Base-by-base conservation (phyloP, 2,113 vertebrate species). In the Syngnathoides biaculeatus region DNA sequence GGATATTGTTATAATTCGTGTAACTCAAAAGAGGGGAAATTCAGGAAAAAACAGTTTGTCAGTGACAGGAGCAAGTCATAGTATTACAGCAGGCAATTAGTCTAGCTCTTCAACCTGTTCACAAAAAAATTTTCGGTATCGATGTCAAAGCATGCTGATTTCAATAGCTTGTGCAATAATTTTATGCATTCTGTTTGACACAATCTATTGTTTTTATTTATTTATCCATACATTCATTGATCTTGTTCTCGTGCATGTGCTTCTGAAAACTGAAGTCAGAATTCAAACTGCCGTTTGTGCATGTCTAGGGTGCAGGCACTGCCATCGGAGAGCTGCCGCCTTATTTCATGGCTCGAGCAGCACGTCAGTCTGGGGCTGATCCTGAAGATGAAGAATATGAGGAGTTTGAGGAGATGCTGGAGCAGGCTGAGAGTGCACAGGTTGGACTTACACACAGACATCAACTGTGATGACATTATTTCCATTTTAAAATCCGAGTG, bases 401-500 rank as follows among this genome's bases (percentile, higher is more conserved):
- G 85, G 97, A 98, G 88, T 99, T 99, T 75, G 97, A 99, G 88
- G 97, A 99, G 92, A 99, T 98, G 96, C 92, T 99, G 75, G 97
- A 98, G 89, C 94, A 96, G 74, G 94, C 95, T 35, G 87, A 98
- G 80, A 78, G 87, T 8, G 94, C 96, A 77, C 95, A 99, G 92
- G 96, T 98, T 90, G 93, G 87, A 65, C n/a, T 19, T 9, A 0
- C 26, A 24, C 26, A 19, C 15, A 22, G 1, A 8, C n/a, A 48
- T 20, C 19, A 27, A 1, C 53, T 27, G 9, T 59, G 4, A 35
- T 24, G 13, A 7, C 24, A 27, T 19, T 47, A 55, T 53, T 24
- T 13, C 24, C 2, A n/a, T n/a, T 22, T 55, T 58, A 19, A 35
- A 19, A 35, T 14, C 4, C n/a, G n/a, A n/a, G n/a, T n/a, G n/a